Base-by-base conservation (phyloP, 2,113 vertebrate species). In the Sclerurus mexicanus region DNA sequence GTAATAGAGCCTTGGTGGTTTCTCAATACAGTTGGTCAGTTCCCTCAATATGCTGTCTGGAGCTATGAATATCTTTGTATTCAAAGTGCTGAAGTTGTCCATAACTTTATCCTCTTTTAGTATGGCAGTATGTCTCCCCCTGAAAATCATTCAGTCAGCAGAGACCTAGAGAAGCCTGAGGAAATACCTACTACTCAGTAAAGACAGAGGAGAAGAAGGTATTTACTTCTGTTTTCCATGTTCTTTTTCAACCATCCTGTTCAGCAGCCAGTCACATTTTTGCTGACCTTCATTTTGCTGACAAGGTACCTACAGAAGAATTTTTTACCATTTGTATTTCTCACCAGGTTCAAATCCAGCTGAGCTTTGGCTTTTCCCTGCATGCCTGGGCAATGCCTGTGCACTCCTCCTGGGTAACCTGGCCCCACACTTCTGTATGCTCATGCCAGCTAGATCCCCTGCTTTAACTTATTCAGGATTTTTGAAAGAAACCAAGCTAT, bases 291-390 rank as follows among this genome's bases (percentile, higher is more conserved):
- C 37, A 73, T 85, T 91, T 89, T 92, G 63, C 42, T 87, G 27
- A 73, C 0, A 1, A 71, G 5, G 4, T 42, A n/a, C 6, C 39
- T 60, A 8, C 2, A 85, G 28, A 68, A 83, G 63, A 25, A 11
- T 33, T 47, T 31, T 86, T 84, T 49, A 68, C 62, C 62, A 77
- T 77, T 74, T n/a, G 19, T 16, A 15, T 84, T 89, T 91, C 77
- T 91, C 85, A 75, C 7, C 23, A 75, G 10, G 19, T 87, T 78
- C 72, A 91, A 94, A 78, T 94, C 27, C 55, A 91, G 81, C 73
- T 93, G 87, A 96, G 52, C 52, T 91, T 85, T 93, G 60, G 23
- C 49, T 95, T 96, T 94, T 79, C 25, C 14, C 11, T 85, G 74
- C 90, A 60, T 82, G 90, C 49, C 92, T 87, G 90, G 85, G 66